Evolutionary conservation across 1,140 invertebrate species (phyloP).

Genomic region (Euborellia annulipes): DNA sequence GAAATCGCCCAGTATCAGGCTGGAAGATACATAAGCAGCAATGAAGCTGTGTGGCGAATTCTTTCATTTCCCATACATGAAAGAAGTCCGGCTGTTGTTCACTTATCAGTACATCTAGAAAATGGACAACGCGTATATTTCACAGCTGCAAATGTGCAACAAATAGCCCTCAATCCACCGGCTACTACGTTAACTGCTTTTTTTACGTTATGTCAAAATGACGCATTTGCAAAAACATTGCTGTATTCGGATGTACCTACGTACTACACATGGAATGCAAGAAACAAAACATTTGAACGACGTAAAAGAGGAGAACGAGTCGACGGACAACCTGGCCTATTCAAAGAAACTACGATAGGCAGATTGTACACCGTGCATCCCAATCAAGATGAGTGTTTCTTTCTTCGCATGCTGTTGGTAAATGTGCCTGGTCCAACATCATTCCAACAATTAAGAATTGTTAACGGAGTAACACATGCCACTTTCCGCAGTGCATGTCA

Average conservation of each 20-base stretch:
- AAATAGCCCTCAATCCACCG: slow-evolving; percentile 7
- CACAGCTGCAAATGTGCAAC: slow-evolving; percentile 15
- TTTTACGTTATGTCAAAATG: slow-evolving; percentile 18
- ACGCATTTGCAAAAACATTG: slow-evolving; percentile 24
- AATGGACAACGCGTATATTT: slow-evolving; percentile 21
- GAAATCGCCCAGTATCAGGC: slow-evolving; percentile 24
- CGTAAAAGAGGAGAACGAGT: slow-evolving; percentile 15
- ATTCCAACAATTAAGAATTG: slow-evolving; percentile 24
- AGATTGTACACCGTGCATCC: slow-evolving; percentile 26
- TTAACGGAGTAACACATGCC: slow-evolving; percentile 26
- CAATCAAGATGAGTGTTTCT: slow-evolving; percentile 24
- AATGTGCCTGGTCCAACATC: slow-evolving; percentile 26
- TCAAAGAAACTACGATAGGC: slow-evolving; percentile 19
- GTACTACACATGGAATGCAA: slow-evolving; percentile 25
- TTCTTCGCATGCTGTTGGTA: slow-evolving; percentile 25
- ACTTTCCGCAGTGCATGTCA: slow-evolving; percentile 25
- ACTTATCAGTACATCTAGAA: slow-evolving; percentile 19
- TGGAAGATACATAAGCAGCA: slow-evolving; percentile 22
- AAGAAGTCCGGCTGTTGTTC: slow-evolving; percentile 6
- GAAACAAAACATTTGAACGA: slow-evolving; percentile 17
- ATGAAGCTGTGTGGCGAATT: slow-evolving; percentile 29
- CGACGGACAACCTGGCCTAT: slow-evolving; percentile 18
- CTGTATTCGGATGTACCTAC: slow-evolving; percentile 24
- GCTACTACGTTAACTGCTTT: slow-evolving; percentile 22
- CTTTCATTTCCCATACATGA: slow-evolving; percentile 11